Conservation (phyloP, 2,797 vertebrate species). For the Lophius americanus region DNA sequence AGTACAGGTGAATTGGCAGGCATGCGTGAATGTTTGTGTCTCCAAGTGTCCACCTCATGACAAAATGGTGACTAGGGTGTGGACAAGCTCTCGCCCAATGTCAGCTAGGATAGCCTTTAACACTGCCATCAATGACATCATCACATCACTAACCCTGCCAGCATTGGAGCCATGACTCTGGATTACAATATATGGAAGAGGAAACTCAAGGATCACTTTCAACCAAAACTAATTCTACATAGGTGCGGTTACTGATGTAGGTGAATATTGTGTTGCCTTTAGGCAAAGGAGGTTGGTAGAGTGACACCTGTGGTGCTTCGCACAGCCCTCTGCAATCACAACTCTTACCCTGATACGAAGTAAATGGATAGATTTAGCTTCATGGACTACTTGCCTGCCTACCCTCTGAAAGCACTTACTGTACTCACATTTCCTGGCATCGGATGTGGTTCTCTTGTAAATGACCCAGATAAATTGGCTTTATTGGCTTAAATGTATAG, state of each 20-base stretch:
- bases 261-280: neutral
- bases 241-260: neutral
- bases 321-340: neutral
- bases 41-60: too few relatives aligned
- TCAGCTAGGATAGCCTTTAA: too few relatives aligned
- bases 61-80: too few relatives aligned
- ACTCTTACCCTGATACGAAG: neutral
- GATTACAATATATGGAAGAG: neutral
- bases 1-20: neutral
- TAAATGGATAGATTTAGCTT: slow-evolving; percentile 7
- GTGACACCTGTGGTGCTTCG: neutral
- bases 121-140: too few relatives aligned
- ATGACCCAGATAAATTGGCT: neutral
- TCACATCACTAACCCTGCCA: too few relatives aligned
- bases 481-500: neutral
- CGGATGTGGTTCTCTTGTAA: neutral
- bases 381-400: neutral
- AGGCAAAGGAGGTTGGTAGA: neutral
- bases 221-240: neutral
- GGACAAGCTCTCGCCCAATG: too few relatives aligned
- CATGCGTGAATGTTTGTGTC: too few relatives aligned
- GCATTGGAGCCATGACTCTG: neutral
- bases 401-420: slow-evolving; percentile 2
- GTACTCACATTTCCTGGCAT: slow-evolving; percentile 15
- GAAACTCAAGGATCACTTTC: neutral